These are phyloP conservation scores for Phalera bucephala DNA, from an alignment of 2,888 invertebrate genomes.

Conservation along the genomic window DNA sequence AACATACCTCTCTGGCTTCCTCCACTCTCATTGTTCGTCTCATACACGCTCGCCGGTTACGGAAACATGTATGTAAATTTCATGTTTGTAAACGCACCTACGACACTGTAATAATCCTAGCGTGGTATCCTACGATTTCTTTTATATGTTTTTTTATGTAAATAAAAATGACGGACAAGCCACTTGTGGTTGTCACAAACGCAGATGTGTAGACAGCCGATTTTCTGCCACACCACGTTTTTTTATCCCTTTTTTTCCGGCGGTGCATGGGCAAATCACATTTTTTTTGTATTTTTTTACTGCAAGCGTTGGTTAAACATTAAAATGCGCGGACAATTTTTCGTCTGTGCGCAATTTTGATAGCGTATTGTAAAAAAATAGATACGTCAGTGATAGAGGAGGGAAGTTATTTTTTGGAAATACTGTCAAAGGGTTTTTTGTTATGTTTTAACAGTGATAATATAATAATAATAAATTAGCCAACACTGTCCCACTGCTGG, in stretches of 20 bases:
- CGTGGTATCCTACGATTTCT: too few relatives aligned
- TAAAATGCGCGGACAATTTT: slow-evolving; percentile 14
- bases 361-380: slow-evolving; percentile 6
- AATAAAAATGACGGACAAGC: too few relatives aligned
- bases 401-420: neutral
- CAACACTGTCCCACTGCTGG: too few relatives aligned
- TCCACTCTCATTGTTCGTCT: too few relatives aligned
- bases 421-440: neutral
- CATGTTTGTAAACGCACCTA: too few relatives aligned
- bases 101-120: too few relatives aligned
- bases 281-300: slow-evolving; percentile 7
- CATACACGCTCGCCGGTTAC: too few relatives aligned
- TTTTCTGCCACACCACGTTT: neutral
- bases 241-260: neutral
- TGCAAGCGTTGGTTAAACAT: slow-evolving; percentile 10
- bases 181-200: neutral
- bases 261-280: slow-evolving; percentile 25
- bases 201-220: neutral
- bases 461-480: too few relatives aligned
- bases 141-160: too few relatives aligned
- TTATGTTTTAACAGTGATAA: too few relatives aligned
- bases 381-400: neutral
- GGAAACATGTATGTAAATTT: too few relatives aligned
- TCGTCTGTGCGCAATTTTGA: slow-evolving; percentile 10
- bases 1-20: too few relatives aligned